These are phyloP conservation scores for Istiophorus platypterus DNA, from an alignment of 2,113 vertebrate genomes.

Conservation along the genomic window DNA sequence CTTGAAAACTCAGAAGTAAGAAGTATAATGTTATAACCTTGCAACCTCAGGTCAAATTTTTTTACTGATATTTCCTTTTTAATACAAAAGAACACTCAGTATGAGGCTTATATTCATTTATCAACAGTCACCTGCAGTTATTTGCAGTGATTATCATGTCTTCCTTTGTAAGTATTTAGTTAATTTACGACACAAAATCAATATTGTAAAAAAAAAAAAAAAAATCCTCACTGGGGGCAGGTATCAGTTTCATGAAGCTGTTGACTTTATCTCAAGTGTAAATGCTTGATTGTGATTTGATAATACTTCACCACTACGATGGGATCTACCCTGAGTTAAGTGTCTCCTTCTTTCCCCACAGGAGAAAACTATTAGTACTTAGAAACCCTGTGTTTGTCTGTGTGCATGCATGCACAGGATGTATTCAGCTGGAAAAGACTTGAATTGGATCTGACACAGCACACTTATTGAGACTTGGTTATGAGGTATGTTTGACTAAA, in stretches of 20 bases:
- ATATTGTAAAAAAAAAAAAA: slow-evolving; percentile 32
- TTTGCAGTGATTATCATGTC: slow-evolving; percentile 14
- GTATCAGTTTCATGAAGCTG: slow-evolving; percentile 34
- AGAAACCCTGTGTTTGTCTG: slow-evolving; percentile 11
- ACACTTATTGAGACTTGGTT: slow-evolving; percentile 38
- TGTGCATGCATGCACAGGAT: slow-evolving; percentile 5
- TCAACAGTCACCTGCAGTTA: slow-evolving; percentile 17
- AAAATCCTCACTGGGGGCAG: neutral
- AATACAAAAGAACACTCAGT: neutral
- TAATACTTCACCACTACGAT: slow-evolving; percentile 41
- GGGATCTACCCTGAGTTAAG: slow-evolving; percentile 47
- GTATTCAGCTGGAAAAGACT: slow-evolving; percentile 52
- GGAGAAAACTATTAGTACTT: slow-evolving; percentile 21
- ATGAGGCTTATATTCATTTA: neutral
- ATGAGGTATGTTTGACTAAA: slow-evolving; percentile 33
- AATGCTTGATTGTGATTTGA: slow-evolving; percentile 55
- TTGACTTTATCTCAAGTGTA: slow-evolving; percentile 44
- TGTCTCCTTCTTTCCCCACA: slow-evolving; percentile 32
- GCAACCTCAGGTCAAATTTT: neutral
- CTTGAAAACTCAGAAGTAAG: neutral
- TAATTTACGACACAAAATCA: slow-evolving; percentile 37
- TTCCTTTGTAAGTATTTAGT: slow-evolving; percentile 9
- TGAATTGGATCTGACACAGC: slow-evolving; percentile 46
- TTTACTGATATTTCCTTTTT: neutral
- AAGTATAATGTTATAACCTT: neutral